Conservation (phyloP, 2,888 invertebrate genomes). For the Automeris io region DNA sequence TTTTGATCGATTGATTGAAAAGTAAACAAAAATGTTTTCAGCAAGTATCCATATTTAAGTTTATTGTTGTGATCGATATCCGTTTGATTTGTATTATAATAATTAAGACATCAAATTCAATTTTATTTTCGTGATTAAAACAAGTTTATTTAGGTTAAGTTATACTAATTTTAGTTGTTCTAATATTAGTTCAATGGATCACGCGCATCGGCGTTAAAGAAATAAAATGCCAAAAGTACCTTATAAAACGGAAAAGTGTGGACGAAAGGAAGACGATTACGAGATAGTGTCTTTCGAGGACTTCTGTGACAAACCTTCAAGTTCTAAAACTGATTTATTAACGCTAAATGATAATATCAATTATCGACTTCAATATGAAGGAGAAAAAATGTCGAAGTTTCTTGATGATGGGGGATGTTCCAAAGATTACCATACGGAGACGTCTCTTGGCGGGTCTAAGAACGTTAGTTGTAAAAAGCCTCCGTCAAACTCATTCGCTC, state of each 20-base stretch:
- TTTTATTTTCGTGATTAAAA: too few species aligned
- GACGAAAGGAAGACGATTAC: conserved; percentile 62
- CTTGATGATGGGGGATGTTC: conserved; percentile 54
- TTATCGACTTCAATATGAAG: conserved; percentile 67
- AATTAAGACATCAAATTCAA: too few species aligned
- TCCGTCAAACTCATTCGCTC: conserved; percentile 49
- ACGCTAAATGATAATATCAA: conserved; percentile 73
- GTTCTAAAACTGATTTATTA: conserved; percentile 71
- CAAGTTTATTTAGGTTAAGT: too few species aligned
- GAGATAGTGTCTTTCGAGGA: conserved; percentile 78
- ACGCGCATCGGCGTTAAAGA: conserved; percentile 9
- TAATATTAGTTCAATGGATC: conserved; percentile 25
- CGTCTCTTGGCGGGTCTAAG: conserved; percentile 55
- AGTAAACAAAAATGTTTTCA: too few species aligned
- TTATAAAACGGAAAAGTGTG: conserved; percentile 57
- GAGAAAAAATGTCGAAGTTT: conserved; percentile 43
- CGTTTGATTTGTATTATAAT: too few species aligned
- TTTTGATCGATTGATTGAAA: too few species aligned
- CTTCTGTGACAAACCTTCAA: conserved; percentile 75
- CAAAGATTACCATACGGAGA: conserved; percentile 52
- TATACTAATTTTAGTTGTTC: too few species aligned
- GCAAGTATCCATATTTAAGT: too few species aligned
- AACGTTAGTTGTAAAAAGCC: conserved; percentile 48
- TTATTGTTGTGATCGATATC: too few species aligned
- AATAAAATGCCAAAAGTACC: conserved; percentile 67